These are phyloP conservation scores for Crypturellus undulatus DNA, from an alignment of 2,113 vertebrate genomes.

Conservation along the genomic window DNA sequence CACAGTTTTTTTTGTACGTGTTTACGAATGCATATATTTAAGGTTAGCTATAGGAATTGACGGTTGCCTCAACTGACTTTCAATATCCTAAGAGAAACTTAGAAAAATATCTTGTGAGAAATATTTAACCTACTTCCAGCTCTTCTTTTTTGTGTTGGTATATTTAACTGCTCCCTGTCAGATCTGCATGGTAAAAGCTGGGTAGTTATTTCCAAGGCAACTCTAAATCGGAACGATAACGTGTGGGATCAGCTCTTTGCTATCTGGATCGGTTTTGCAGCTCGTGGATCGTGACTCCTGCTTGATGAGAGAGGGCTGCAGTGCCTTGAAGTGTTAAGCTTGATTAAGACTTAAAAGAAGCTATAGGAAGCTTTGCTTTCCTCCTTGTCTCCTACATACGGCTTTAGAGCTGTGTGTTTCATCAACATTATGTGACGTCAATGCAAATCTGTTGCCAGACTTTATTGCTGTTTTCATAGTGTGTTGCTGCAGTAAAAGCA, in stretches of 20 bases:
- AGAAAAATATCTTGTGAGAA: neutral
- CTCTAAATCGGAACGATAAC: neutral
- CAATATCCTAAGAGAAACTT: neutral
- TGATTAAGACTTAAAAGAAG: neutral
- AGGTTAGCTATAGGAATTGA: neutral
- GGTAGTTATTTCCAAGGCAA: neutral
- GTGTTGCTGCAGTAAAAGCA: neutral
- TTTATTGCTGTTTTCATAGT: neutral
- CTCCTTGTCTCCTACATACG: neutral
- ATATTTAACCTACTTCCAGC: neutral
- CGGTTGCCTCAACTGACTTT: neutral
- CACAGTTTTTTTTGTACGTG: neutral
- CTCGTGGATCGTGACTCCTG: accelerated
- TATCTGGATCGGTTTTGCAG: neutral
- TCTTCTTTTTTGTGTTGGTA: neutral
- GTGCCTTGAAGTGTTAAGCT: neutral
- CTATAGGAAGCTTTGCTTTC: neutral
- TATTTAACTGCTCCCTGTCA: neutral
- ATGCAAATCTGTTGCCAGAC: neutral
- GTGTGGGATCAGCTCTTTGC: neutral
- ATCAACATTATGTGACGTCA: neutral
- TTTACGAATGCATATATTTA: neutral
- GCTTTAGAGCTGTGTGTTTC: neutral
- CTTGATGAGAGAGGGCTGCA: neutral
- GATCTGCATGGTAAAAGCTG: neutral